phyloP scores from a whole-genome alignment of 2,888 invertebrate species.

The Halocaridina rubra region DNA sequence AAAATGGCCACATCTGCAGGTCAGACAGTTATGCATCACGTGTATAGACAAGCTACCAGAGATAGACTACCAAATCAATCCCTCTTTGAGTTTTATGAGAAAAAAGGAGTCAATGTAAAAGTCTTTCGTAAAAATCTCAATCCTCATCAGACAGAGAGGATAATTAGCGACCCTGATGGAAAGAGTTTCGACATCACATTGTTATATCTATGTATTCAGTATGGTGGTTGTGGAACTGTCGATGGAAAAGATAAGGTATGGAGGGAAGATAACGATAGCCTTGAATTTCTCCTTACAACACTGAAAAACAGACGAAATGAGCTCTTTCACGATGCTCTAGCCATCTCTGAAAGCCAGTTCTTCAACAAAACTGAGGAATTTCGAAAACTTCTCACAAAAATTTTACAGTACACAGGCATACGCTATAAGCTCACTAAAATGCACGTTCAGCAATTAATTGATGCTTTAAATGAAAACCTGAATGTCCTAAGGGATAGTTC shows the following conservation, averaged over 20 bases:
- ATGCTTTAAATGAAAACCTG: not conserved
- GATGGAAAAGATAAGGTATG: not conserved
- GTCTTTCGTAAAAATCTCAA: not conserved
- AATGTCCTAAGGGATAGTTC: slow-evolving; percentile 4
- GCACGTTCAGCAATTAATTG: not conserved
- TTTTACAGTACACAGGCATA: not conserved
- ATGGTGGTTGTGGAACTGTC: slow-evolving; percentile 12
- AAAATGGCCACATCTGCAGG: too few relatives aligned
- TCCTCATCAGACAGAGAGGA: not conserved
- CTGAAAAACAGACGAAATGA: slow-evolving; percentile 21
- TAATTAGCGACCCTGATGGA: not conserved
- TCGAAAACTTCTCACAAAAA: not conserved
- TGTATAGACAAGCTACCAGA: too few relatives aligned
- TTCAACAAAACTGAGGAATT: not conserved
- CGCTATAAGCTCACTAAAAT: not conserved
- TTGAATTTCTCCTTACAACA: slow-evolving; percentile 25
- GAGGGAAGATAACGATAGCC: not conserved
- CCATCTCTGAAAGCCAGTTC: not conserved
- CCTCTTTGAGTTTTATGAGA: too few relatives aligned
- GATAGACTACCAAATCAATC: too few relatives aligned
- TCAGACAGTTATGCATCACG: too few relatives aligned
- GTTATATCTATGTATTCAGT: slow-evolving; percentile 7
- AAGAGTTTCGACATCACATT: slow-evolving; percentile 33
- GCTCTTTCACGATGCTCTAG: not conserved
- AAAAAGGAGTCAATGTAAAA: too few relatives aligned